Conservation (phyloP, 2,113 vertebrate genomes). For the Trachemys scripta region DNA sequence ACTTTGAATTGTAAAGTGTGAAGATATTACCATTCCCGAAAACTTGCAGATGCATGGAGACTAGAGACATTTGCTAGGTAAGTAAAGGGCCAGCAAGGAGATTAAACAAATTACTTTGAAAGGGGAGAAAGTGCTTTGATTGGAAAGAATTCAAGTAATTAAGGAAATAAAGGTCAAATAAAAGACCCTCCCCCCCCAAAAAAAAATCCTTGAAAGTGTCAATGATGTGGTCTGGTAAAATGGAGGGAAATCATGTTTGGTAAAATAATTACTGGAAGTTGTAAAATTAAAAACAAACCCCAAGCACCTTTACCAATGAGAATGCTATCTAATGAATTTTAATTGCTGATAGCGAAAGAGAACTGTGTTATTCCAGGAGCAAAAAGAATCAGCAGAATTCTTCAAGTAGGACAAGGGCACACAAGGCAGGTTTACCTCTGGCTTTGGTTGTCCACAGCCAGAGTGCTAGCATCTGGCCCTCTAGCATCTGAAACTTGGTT, state of each 20-base stretch:
- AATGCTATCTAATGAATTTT: neutral
- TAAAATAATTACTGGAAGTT: neutral
- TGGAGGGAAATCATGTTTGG: accelerated
- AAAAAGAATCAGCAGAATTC: neutral
- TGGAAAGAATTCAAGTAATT: neutral
- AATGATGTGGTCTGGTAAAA: neutral
- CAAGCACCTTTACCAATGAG: neutral
- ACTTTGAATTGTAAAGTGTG: neutral
- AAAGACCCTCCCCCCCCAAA: accelerated
- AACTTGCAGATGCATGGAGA: accelerated
- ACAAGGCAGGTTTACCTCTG: neutral
- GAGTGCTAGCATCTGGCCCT: neutral
- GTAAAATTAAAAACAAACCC: neutral
- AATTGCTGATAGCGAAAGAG: neutral
- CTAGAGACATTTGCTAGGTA: accelerated
- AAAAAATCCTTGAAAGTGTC: neutral
- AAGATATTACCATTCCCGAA: neutral
- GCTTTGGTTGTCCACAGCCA: neutral
- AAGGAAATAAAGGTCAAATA: neutral
- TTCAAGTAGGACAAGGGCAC: neutral
- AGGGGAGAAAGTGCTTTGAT: neutral
- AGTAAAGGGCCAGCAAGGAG: accelerated
- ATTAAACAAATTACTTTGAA: neutral
- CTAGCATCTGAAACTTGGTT: neutral
- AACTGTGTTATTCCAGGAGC: neutral